Base-by-base conservation (phyloP, 1,140 invertebrate species). In the Nasonia vitripennis region DNA sequence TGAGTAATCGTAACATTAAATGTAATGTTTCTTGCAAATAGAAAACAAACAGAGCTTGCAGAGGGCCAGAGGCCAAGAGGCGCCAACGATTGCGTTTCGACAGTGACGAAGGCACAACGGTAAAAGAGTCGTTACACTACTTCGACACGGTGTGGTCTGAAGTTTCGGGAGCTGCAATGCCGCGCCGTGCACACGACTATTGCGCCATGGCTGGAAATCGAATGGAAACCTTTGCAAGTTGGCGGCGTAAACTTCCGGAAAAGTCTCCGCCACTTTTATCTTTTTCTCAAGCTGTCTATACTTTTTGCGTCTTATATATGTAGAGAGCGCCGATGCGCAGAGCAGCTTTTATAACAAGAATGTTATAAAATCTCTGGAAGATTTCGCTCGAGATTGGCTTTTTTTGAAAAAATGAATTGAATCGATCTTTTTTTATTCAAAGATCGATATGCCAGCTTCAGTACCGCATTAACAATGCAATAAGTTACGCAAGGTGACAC, bases 21-120 rank as follows among this genome's bases (percentile, higher is more conserved):
- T 23, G 37, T 55, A 41, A 14, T 11, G 67, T 34, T 12, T 23
- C 23, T 62, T 6, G 11, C 7, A 71, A 71, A 71, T 71, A 81
- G 10, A 81, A 81, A 34, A 12, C 48, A 3, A 45, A 12, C 5
- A 82, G 27, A 37, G 14, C n/a, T 5, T 11, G 34, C 10, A 37
- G 27, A 27, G 3, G 17, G 20, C 37, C 14, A 41, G 0, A 10
- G 48, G 23, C 7, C 37, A 7, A 71, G 73, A 34, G 31, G 81
- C 81, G n/a, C n/a, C n/a, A 83, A 75, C 81, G 81, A 83, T 83
- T 83, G 71, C 71, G 71, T 75, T 83, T 75, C 71, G 81, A 83
- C 81, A 83, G 27, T 83, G 81, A 83, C 73, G 71, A 83, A 83
- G 81, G 81, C 51, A 62, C 81, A 31, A 75, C 71, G 81, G 81